phyloP scores from a whole-genome alignment of 2,888 invertebrate genomes.

The Tetanocera ferruginea region DNA sequence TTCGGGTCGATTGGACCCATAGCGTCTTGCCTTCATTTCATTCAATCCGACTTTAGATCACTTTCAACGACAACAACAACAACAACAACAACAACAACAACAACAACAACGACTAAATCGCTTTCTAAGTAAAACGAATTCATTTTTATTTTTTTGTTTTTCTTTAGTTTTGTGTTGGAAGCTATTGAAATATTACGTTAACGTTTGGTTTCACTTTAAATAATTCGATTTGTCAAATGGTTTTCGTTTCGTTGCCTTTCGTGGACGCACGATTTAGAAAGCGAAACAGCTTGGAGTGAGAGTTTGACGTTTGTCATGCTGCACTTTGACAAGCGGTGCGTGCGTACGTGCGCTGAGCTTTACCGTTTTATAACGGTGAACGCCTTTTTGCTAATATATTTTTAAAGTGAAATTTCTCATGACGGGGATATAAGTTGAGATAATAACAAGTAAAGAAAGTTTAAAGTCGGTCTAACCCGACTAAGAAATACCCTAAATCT shows the following conservation, averaged over 20 bases:
- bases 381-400: constrained; percentile 1
- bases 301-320: constrained; percentile 16
- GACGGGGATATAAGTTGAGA: too few species aligned
- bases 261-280: constrained; percentile 12
- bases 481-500: too few species aligned
- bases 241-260: constrained; percentile 13
- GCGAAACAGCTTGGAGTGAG: background rate
- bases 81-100: background rate
- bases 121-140: constrained; percentile 10
- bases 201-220: constrained; percentile 38
- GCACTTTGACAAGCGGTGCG: constrained; percentile 12
- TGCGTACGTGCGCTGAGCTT: background rate
- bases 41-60: background rate
- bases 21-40: background rate
- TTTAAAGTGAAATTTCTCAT: constrained; percentile 1
- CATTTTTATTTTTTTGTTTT: background rate
- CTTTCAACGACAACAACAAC: background rate
- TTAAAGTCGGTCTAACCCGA: too few species aligned
- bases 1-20: background rate
- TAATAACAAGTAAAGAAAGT: too few species aligned
- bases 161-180: background rate
- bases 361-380: constrained; percentile 5
- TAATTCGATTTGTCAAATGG: constrained; percentile 42
- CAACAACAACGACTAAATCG: background rate
- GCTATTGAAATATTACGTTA: constrained; percentile 2